Evolutionary conservation across 2,888 invertebrate species (phyloP), one percentile per base, ranked within the genome.

Genomic region (Erebia epiphron): DNA sequence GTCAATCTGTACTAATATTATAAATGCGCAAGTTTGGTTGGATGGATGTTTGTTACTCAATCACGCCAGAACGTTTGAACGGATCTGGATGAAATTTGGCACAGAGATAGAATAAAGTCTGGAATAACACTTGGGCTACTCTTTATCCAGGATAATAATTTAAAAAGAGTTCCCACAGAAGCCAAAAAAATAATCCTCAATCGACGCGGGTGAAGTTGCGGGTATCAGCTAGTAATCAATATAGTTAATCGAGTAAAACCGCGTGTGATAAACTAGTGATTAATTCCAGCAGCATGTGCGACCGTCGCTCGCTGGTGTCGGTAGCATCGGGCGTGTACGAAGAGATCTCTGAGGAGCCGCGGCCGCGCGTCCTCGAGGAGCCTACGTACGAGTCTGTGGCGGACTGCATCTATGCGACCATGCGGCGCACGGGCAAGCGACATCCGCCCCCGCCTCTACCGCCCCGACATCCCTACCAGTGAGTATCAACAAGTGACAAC

Each of bases 291-390:
- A 67, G 68, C 46, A 60, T 49, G 68, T 71, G 67, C 57, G 72
- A 71, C 49, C 74, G 75, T 0, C 72, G 72, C 5, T 96, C 96
- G 0, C 91, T 94, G 41, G 87, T 93, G 60, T 96, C 96, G 0
- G 80, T 95, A 4, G 94, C 95, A 21, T 95, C 95, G 0, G 96
- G 96, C 58, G 95, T 96, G 76, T 96, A 96, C 84, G 96, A 96
- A 80, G 96, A 96, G 86, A 96, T 96, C 74, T 85, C 94, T 1
- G 95, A 95, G 68, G 78, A 83, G 73, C 85, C 88, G 69, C 64
- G 11, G 56, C 43, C 67, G 72, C 67, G 61, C 69, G 68, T 52
- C 82, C 67, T 60, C 65, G 52, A 83, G 77, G 91, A 91, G 85
- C 91, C 89, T 43, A 85, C 84, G 75, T 92, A 92, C 84, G 92